A percentile compares a stretch with the other conserved stretches of the same genome.
These are phyloP conservation scores for Psittacula echo DNA, from an alignment of 2,797 vertebrate species.

Conservation along the genomic window DNA sequence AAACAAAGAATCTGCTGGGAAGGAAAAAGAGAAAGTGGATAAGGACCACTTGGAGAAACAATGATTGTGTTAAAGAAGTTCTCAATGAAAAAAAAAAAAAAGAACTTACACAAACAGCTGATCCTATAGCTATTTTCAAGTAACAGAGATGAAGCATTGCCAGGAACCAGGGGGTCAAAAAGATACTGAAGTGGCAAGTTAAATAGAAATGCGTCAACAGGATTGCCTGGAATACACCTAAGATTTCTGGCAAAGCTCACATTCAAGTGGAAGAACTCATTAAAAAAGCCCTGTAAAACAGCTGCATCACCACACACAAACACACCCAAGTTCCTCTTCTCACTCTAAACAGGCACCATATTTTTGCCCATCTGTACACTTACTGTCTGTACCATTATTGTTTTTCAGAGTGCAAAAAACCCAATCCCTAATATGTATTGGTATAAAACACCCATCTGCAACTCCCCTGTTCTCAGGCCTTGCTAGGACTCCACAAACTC, in stretches of 20 bases:
- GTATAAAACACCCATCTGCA: not conserved
- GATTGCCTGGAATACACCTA: not conserved
- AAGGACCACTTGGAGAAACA: not conserved
- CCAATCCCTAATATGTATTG: not conserved
- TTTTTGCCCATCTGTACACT: not conserved
- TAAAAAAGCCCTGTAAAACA: not conserved
- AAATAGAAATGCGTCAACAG: not conserved
- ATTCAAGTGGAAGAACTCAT: not conserved
- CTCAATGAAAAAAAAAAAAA: not conserved
- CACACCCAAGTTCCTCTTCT: not conserved
- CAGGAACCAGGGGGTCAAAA: not conserved
- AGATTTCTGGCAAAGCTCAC: not conserved
- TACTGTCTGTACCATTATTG: not conserved
- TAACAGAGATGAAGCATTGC: not conserved
- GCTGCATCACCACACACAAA: not conserved
- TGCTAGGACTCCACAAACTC: not conserved
- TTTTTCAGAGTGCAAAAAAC: not conserved
- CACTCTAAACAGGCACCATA: not conserved
- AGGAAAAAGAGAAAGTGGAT: not conserved
- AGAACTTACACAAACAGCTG: not conserved
- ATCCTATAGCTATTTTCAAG: not conserved
- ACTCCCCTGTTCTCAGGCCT: not conserved
- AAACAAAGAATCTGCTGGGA: slow-evolving; percentile 9
- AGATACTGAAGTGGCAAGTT: not conserved
- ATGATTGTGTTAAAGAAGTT: not conserved